phyloP scores from a whole-genome alignment of 2,888 invertebrate species.

The Mimas tiliae region DNA sequence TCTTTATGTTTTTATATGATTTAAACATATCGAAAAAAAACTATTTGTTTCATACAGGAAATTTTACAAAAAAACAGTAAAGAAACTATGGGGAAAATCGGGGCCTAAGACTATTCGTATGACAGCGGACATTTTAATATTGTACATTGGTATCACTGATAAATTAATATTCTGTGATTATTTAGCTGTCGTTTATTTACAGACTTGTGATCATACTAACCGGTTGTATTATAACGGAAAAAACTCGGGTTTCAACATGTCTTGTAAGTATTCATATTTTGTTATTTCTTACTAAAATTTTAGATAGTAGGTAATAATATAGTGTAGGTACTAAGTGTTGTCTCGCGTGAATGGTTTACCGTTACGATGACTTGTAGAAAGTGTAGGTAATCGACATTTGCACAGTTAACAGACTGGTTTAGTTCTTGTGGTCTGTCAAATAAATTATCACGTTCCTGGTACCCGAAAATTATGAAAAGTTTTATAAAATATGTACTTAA shows the following conservation, averaged over 20 bases:
- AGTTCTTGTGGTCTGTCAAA: no score
- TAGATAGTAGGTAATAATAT: no score
- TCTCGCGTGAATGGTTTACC: not conserved
- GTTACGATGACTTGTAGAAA: no score
- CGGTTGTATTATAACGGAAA: conserved; percentile 1
- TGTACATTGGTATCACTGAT: not conserved
- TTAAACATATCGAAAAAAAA: no score
- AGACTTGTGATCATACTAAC: not conserved
- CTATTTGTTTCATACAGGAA: no score
- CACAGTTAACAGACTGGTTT: no score
- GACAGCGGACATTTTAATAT: not conserved
- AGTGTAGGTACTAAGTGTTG: not conserved
- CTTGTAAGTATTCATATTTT: conserved; percentile 46
- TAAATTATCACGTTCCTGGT: no score
- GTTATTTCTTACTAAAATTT: conserved; percentile 50
- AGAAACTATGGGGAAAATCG: not conserved
- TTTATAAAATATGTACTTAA: no score
- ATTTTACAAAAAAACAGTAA: no score
- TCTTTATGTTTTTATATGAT: no score
- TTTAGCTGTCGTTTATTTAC: conserved; percentile 16
- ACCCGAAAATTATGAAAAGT: no score
- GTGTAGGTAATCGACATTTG: no score
- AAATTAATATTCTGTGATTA: conserved; percentile 17
- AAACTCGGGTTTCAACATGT: conserved; percentile 43
- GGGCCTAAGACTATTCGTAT: not conserved